Evolutionary conservation across 2,113 vertebrate genomes (phyloP).

Genomic region (Lonchura striata): DNA sequence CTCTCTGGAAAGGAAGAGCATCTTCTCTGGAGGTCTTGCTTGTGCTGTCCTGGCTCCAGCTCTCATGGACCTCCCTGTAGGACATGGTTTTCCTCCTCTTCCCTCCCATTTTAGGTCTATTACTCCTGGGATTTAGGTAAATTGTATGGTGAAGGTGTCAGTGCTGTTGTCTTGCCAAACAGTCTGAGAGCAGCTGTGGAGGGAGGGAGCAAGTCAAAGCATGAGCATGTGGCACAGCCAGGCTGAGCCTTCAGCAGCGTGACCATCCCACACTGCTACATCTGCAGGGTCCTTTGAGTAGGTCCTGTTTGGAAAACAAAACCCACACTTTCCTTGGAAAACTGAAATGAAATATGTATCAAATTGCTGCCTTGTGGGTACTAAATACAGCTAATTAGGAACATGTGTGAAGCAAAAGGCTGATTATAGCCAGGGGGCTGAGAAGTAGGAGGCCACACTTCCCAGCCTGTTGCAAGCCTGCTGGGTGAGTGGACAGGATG

Average conservation of each 20-base stretch:
- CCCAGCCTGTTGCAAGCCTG: background rate
- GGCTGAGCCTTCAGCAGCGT: background rate
- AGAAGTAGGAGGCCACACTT: background rate
- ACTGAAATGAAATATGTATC: background rate
- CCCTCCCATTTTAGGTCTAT: fast-evolving
- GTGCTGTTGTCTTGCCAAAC: background rate
- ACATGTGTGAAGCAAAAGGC: background rate
- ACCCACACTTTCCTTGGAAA: background rate
- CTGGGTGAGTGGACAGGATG: background rate
- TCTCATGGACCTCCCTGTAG: background rate
- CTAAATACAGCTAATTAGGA: background rate
- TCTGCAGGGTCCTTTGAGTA: background rate
- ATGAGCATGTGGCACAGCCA: background rate
- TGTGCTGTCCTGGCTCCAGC: background rate
- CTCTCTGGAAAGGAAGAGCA: background rate
- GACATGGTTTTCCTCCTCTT: background rate
- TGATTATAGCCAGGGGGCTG: background rate
- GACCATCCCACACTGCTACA: background rate
- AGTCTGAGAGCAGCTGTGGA: background rate
- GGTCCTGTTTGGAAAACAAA: background rate
- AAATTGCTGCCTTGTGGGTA: background rate
- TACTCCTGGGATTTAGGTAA: background rate
- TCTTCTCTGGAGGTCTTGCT: background rate
- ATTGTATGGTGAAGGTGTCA: background rate
- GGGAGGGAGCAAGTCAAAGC: background rate